Percentiles rank a stretch among this genome's conserved stretches.
Evolutionary conservation across 2,797 vertebrate species (phyloP).

Genomic region (Garrulus glandarius): DNA sequence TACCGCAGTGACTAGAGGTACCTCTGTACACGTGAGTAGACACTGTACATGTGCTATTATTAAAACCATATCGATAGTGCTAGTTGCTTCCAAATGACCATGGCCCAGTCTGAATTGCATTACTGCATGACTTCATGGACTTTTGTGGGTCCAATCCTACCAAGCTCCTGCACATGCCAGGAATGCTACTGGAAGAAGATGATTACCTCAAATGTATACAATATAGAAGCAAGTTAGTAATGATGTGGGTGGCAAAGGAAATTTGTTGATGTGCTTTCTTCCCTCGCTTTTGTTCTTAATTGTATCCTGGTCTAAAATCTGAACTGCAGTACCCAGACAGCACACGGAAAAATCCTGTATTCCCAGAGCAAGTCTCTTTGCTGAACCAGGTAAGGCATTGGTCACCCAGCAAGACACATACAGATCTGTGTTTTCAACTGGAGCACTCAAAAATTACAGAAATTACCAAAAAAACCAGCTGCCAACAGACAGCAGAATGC

Average conservation of each 20-base stretch:
- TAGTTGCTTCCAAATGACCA: background rate
- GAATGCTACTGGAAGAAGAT: background rate
- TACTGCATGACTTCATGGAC: background rate
- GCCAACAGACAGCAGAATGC: background rate
- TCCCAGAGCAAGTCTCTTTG: accelerated
- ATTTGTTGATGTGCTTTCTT: background rate
- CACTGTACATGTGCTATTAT: background rate
- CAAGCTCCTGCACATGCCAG: background rate
- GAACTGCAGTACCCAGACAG: background rate
- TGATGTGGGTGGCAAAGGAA: background rate
- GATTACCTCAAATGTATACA: background rate
- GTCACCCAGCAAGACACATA: accelerated
- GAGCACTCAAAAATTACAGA: background rate
- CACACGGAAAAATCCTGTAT: background rate
- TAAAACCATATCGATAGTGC: background rate
- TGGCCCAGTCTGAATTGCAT: background rate
- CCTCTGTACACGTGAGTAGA: background rate
- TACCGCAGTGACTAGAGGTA: background rate
- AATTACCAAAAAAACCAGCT: background rate
- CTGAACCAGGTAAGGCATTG: background rate
- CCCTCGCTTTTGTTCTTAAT: background rate
- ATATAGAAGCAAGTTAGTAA: background rate
- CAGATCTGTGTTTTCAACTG: background rate
- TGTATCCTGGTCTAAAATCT: background rate
- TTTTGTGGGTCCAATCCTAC: background rate